Base-by-base conservation (phyloP, 2,888 invertebrate genomes). In the Drosophila lacicola region DNA sequence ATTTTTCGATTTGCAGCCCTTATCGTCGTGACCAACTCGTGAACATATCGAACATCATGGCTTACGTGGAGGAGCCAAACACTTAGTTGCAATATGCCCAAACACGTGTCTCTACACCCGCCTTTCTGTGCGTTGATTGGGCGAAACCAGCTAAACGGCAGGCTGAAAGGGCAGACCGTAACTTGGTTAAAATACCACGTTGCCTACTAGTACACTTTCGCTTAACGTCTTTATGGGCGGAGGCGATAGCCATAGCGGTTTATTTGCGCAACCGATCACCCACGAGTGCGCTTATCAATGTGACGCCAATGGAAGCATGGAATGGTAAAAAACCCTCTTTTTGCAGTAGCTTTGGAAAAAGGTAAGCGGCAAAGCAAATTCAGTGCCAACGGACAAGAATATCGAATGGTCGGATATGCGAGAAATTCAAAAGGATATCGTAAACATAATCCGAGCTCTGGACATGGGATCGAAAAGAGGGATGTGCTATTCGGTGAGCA, bases 261-360 rank as follows among this genome's bases (percentile, higher is more conserved):
- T 45, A 37, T 37, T 9, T 45, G 5, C n/a, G 44, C 3, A 37
- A 45, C n/a, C 47, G 39, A n/a, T 25, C 39, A 11, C 17, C 17
- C 1, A 57, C 46, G 5, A 56, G 13, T 1, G 29, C 46, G 10
- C 17, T 56, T 4, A 4, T 2, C 1, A 9, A 29, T n/a, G 36
- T 45, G 25, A 55, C 45, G 3, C 45, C 55, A 2, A 36, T 55
- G 55, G 45, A 45, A 56, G 55, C 55, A 14, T 56, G 55, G 45
- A 56, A 19, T 37, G 45, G 45, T 4, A 46, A 37, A n/a, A n/a
- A 56, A 56, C 4, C 36, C 36, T 55, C 10, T 55, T 45, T 55
- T 34, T 47, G 34, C 34, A 47, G 47, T 47, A 6, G 47, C 34
- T 17, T 17, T 47, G 14, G 47, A 47, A 14, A 47, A 47, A n/a